A percentile compares a stretch with the other conserved stretches of the same genome.
Evolutionary conservation across 1,140 invertebrate species (phyloP).

Genomic region (Leptopilina clavipes): DNA sequence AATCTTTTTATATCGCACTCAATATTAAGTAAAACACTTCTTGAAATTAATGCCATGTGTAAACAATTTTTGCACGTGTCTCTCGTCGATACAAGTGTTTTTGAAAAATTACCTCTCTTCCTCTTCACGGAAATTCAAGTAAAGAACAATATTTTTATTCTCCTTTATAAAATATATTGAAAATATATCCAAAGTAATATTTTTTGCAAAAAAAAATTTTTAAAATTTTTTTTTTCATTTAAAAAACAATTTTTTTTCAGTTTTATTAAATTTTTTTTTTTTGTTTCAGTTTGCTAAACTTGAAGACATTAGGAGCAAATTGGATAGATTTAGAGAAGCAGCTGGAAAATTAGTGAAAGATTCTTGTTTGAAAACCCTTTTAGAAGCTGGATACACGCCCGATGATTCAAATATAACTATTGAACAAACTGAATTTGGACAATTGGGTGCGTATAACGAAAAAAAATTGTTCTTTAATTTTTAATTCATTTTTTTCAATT

Average conservation of each 20-base stretch:
- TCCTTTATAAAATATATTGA: too few relatives aligned
- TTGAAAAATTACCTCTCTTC: conserved; percentile 79
- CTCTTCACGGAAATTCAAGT: conserved; percentile 82
- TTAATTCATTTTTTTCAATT: too few relatives aligned
- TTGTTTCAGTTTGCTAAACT: conserved; percentile 74
- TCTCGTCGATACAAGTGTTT: conserved; percentile 76
- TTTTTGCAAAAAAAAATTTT: too few relatives aligned
- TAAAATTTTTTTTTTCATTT: too few relatives aligned
- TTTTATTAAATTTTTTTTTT: not conserved
- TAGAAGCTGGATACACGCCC: conserved; percentile 82
- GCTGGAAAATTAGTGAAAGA: conserved; percentile 80
- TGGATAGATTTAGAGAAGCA: conserved; percentile 78
- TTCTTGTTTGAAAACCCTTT: conserved; percentile 83
- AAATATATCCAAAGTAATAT: too few relatives aligned
- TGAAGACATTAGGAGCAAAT: conserved; percentile 73
- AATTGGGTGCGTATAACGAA: conserved; percentile 54
- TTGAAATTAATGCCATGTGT: conserved; percentile 83
- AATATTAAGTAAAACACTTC: conserved; percentile 81
- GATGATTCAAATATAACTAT: conserved; percentile 78
- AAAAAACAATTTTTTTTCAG: too few relatives aligned
- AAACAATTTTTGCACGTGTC: conserved; percentile 78
- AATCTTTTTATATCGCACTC: conserved; percentile 84
- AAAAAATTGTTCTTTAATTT: too few relatives aligned
- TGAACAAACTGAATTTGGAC: conserved; percentile 64
- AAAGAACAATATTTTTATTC: not conserved